A percentile compares a stretch with the other conserved stretches of the same genome.
phyloP scores from a whole-genome alignment of 2,113 vertebrate genomes.

The Oplegnathus fasciatus region DNA sequence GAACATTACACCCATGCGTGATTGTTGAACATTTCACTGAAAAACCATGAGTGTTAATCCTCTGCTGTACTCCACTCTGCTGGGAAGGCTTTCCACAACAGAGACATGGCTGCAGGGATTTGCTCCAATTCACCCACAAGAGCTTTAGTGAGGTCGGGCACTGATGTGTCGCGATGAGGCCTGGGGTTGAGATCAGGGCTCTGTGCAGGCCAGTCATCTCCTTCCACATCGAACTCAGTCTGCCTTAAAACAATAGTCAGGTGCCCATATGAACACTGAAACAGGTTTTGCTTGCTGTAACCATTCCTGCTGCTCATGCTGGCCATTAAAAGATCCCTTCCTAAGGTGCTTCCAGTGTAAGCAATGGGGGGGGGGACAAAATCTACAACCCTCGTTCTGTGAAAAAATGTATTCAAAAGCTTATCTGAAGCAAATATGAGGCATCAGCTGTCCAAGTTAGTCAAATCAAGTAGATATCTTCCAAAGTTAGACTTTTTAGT shows the following conservation, averaged over 20 bases:
- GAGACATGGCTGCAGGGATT: neutral
- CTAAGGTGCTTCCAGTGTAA: neutral
- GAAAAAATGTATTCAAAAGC: neutral
- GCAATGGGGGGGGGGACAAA: too few relatives aligned
- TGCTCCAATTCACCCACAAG: neutral
- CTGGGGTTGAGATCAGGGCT: neutral
- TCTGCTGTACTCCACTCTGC: neutral
- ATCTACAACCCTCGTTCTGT: neutral
- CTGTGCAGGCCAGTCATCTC: neutral
- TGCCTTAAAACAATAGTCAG: neutral
- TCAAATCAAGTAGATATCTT: neutral
- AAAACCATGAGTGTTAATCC: neutral
- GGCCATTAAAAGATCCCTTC: neutral
- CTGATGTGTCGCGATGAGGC: neutral
- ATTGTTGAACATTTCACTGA: neutral
- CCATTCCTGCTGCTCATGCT: neutral
- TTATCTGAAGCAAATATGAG: neutral
- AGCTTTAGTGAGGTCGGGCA: neutral
- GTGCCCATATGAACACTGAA: too few relatives aligned
- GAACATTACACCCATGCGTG: neutral
- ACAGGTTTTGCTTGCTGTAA: neutral
- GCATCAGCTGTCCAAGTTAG: neutral
- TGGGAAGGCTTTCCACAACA: neutral
- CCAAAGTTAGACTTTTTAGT: neutral
- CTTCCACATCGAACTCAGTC: neutral